These are phyloP conservation scores for Tiliacea citrago DNA, from an alignment of 2,888 invertebrate genomes.

Conservation along the genomic window DNA sequence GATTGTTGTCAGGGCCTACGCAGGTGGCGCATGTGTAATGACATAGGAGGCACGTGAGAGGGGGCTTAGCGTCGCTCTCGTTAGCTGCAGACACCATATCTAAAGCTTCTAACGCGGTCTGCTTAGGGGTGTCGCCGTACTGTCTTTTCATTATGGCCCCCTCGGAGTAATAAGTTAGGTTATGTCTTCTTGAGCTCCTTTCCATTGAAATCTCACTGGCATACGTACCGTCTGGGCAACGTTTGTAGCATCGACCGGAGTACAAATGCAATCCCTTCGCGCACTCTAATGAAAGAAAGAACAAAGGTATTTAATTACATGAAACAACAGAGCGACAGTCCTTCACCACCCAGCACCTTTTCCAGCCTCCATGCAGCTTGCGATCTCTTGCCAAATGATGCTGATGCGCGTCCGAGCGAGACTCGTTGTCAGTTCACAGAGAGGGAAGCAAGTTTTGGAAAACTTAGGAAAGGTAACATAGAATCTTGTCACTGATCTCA, in stretches of 20 bases:
- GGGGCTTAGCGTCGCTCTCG: slow-evolving; percentile 70
- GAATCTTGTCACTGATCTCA: slow-evolving; percentile 90
- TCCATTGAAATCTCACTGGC: slow-evolving; percentile 83
- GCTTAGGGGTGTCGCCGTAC: slow-evolving; percentile 66
- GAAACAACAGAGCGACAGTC: slow-evolving; percentile 74
- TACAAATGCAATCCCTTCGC: slow-evolving; percentile 91
- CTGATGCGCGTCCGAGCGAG: slow-evolving; percentile 77
- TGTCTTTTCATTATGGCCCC: slow-evolving; percentile 79
- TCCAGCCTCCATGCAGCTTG: slow-evolving; percentile 88
- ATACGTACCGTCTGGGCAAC: slow-evolving; percentile 90
- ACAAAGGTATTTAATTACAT: slow-evolving; percentile 82
- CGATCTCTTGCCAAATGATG: slow-evolving; percentile 82
- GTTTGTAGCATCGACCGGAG: slow-evolving; percentile 90
- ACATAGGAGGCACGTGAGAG: slow-evolving; percentile 91
- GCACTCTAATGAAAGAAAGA: slow-evolving; percentile 92
- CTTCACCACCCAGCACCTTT: slow-evolving; percentile 87
- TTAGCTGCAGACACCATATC: slow-evolving; percentile 81
- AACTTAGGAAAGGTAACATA: slow-evolving; percentile 74
- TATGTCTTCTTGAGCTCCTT: slow-evolving; percentile 84
- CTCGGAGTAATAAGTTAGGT: slow-evolving; percentile 81
- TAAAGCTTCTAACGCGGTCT: slow-evolving; percentile 78
- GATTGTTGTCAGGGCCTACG: slow-evolving; percentile 92
- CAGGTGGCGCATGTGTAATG: slow-evolving; percentile 95
- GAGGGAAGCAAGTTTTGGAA: slow-evolving; percentile 73
- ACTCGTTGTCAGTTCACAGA: slow-evolving; percentile 77